Evolutionary conservation across 2,888 invertebrate species (phyloP), one percentile per base, ranked within the genome.

Genomic region (Onthophagus sagittarius): DNA sequence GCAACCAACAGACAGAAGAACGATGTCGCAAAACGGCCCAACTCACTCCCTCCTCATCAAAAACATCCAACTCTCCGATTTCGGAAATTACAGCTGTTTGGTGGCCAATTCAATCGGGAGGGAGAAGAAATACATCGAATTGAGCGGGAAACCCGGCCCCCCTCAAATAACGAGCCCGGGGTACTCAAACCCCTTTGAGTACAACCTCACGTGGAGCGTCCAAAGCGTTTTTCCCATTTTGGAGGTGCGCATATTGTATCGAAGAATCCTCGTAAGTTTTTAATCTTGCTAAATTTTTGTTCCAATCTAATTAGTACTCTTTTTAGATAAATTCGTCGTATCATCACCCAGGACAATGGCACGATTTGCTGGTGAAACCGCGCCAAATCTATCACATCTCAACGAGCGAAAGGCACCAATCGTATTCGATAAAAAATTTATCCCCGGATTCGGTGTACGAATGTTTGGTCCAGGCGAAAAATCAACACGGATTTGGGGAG

Each of bases 161-260:
- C 90, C 91, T 0, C 87, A 88, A 77, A 89, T 91, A 76, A 86
- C 89, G 75, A 90, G 90, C 74, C 87, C 89, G 0, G 88, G 88
- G 0, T 87, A 89, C 79, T 89, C 90, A 23, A 87, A 88, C 75
- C 86, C 89, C 65, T 88, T 89, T 82, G 88, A 89, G 75, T 91
- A 91, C 82, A 89, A 90, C 79, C 83, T 91, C 69, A 89, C 89
- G 32, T 92, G 91, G 91, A 87, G 87, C 71, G 90, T 91, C 53
- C 91, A 91, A 80, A 90, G 90, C 5, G 90, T 90, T 78, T 90
- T 91, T 71, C 88, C 89, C 1, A 86, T 92, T 39, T 86, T 89
- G 70, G 91, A 91, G 84, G 90, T 90, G 64, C 86, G 90, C 77
- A 86, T 92, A 62, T 85, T 91, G 69, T 91, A 90, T 82, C 84